A percentile compares a stretch with the other conserved stretches of the same genome.
phyloP scores from a whole-genome alignment of 2,113 vertebrate species.

The Oreocharis arfaki region DNA sequence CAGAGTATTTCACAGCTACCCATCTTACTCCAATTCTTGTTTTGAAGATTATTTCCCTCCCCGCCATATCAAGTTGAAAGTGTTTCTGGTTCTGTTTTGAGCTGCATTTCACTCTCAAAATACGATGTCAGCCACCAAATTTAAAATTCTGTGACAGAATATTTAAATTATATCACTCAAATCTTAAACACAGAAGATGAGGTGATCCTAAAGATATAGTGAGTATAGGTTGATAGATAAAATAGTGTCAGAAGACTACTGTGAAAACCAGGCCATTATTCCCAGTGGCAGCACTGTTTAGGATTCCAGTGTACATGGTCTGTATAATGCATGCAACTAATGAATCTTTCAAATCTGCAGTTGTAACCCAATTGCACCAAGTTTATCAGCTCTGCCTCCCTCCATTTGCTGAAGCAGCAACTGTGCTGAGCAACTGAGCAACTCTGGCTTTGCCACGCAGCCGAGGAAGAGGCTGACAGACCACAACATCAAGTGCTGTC shows the following conservation, averaged over 20 bases:
- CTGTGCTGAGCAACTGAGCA: background rate
- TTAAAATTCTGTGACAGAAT: background rate
- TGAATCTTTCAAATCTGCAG: background rate
- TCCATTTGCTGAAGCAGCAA: background rate
- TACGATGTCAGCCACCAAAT: background rate
- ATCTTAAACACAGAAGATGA: background rate
- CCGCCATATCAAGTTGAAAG: fast-evolving
- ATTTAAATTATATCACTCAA: background rate
- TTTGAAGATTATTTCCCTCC: background rate
- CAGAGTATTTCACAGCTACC: background rate
- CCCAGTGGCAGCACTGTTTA: background rate
- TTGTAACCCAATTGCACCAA: background rate
- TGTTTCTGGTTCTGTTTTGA: background rate
- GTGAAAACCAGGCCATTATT: background rate
- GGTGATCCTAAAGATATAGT: background rate
- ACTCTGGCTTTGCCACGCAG: background rate
- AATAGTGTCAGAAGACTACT: background rate
- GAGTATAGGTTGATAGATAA: background rate
- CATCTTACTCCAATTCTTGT: background rate
- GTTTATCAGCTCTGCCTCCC: background rate
- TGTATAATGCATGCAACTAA: background rate
- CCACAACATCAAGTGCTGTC: constrained; percentile 36
- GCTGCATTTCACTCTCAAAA: background rate
- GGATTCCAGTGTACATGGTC: background rate
- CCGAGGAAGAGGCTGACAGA: background rate